These are phyloP conservation scores for Lapara coniferarum DNA, from an alignment of 2,888 invertebrate species.

Conservation along the genomic window DNA sequence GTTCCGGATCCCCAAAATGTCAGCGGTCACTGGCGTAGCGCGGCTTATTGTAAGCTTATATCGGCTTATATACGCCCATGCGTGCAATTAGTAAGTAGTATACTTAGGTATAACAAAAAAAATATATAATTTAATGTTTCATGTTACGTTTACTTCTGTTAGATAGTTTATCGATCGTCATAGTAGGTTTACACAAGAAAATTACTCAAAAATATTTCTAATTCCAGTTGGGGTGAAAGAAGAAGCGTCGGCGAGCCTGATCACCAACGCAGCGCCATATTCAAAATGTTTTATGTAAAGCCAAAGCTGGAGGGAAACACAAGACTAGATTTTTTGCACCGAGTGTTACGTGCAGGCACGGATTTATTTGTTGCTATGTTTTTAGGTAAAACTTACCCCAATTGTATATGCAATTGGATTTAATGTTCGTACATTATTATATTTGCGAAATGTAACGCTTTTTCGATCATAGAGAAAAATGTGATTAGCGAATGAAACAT, in stretches of 20 bases:
- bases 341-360: conserved; percentile 22
- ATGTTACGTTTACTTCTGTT: no score
- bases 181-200: not conserved
- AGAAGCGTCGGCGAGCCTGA: conserved; percentile 64
- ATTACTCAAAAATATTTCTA: conserved; percentile 28
- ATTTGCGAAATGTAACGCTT: not conserved
- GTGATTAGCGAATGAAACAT: not conserved
- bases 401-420: not conserved
- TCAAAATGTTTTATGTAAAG: conserved; percentile 77
- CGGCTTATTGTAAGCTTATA: no score
- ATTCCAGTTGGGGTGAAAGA: conserved; percentile 72
- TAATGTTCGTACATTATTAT: not conserved
- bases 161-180: no score
- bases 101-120: no score
- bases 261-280: conserved; percentile 67
- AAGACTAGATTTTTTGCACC: conserved; percentile 19
- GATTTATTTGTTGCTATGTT: conserved; percentile 9
- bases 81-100: no score
- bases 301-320: conserved; percentile 42
- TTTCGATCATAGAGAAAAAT: not conserved
- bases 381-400: conserved; percentile 7
- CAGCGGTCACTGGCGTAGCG: no score
- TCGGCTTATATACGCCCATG: no score
- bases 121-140: no score
- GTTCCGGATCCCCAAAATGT: no score